A percentile compares a stretch with the other conserved stretches of the same genome.
These are phyloP conservation scores for Drosophila barbarae DNA, from an alignment of 2,888 invertebrate species.

Conservation along the genomic window DNA sequence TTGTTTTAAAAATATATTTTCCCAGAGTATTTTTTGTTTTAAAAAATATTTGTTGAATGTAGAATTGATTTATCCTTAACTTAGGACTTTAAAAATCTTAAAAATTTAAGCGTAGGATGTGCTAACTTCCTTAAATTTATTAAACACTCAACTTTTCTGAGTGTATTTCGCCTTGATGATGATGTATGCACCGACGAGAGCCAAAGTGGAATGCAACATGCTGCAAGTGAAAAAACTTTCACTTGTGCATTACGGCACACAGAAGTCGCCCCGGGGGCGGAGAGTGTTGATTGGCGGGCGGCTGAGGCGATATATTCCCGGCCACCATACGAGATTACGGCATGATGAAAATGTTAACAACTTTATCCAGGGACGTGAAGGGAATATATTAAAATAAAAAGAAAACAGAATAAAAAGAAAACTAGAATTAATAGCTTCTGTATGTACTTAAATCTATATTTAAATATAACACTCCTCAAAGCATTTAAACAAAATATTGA, in stretches of 20 bases:
- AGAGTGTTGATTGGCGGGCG: slow-evolving; percentile 3
- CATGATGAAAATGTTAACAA: slow-evolving; percentile 21
- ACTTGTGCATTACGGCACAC: slow-evolving; percentile 68
- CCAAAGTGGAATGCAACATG: slow-evolving; percentile 48
- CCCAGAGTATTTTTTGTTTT: no score
- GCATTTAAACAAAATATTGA: background rate
- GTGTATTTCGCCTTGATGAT: slow-evolving; percentile 38
- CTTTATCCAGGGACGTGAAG: slow-evolving; percentile 13
- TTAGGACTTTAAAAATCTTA: no score
- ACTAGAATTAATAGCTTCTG: background rate
- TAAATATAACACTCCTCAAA: background rate
- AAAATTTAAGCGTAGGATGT: no score
- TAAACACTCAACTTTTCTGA: background rate
- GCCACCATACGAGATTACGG: slow-evolving; percentile 25
- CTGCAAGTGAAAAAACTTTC: slow-evolving; percentile 74
- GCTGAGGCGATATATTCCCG: slow-evolving; percentile 6
- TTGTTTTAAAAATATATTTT: background rate
- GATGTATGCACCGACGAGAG: slow-evolving; percentile 57
- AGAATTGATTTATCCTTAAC: no score
- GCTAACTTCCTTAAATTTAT: background rate
- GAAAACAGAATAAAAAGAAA: background rate
- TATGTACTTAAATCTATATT: background rate
- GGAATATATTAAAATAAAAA: background rate
- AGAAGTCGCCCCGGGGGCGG: slow-evolving; percentile 34
- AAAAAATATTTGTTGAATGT: no score